Evolutionary conservation across 2,888 invertebrate genomes (phyloP).

Genomic region (Xanthorhoe designata): DNA sequence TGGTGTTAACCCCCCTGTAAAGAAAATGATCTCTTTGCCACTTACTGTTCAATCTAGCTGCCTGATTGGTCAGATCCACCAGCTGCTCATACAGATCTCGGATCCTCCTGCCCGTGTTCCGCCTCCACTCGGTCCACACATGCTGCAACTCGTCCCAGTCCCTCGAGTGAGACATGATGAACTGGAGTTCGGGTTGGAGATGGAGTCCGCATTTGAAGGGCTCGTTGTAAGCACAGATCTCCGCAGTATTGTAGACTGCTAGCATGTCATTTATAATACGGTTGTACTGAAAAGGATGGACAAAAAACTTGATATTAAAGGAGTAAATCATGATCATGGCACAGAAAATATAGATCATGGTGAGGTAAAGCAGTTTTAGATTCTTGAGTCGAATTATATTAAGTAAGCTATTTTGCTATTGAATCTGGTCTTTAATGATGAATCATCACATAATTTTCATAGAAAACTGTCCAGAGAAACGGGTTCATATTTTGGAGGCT

Average conservation of each 20-base stretch:
- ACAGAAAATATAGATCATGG: no score
- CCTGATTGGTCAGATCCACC: conserved; percentile 92
- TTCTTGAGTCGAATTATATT: no score
- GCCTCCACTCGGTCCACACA: conserved; percentile 96
- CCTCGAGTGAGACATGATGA: conserved; percentile 90
- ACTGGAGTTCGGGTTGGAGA: conserved; percentile 91
- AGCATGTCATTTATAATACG: conserved; percentile 95
- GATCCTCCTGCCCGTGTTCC: conserved; percentile 92
- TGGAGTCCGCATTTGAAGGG: conserved; percentile 93
- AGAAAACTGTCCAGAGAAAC: background rate
- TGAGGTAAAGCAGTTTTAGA: no score
- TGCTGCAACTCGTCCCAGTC: conserved; percentile 96
- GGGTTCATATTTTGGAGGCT: no score
- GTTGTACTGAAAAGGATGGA: conserved; percentile 88
- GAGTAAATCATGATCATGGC: no score
- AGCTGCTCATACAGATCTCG: conserved; percentile 93
- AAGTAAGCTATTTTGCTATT: no score
- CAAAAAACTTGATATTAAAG: background rate
- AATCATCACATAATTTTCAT: no score
- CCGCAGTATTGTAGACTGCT: conserved; percentile 93
- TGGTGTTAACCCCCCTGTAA: no score
- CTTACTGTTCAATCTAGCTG: conserved; percentile 92
- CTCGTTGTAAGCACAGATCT: conserved; percentile 93
- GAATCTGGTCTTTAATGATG: no score
- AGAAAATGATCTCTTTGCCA: no score